Conservation (phyloP, 1,140 invertebrate species). For the Penaeus vannamei region DNA sequence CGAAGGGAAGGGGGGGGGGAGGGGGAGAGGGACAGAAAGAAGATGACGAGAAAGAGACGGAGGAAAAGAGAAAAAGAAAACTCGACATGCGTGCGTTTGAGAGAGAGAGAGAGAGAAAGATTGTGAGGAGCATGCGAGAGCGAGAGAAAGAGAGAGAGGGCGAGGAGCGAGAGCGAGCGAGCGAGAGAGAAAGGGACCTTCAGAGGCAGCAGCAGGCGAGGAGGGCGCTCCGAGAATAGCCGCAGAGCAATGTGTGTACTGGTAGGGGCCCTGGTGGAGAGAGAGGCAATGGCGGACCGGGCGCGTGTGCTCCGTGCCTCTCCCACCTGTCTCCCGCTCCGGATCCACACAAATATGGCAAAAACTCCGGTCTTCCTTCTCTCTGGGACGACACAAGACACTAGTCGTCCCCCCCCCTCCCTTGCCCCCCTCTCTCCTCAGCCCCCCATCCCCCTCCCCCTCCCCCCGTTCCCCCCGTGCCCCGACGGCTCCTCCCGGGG, state of each 20-base stretch:
- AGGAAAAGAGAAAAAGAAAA: conserved; percentile 18
- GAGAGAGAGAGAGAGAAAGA: neutral
- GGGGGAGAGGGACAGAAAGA: neutral
- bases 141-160: neutral
- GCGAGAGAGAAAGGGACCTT: neutral
- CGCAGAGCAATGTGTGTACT: neutral
- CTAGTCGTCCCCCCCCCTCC: neutral
- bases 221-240: conserved; percentile 27
- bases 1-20: neutral
- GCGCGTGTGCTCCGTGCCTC: neutral
- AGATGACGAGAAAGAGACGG: conserved; percentile 9
- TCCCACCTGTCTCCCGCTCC: conserved; percentile 25
- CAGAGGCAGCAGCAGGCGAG: neutral
- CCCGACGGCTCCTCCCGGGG: neutral
- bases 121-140: neutral
- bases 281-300: neutral
- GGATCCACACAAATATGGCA: conserved; percentile 44
- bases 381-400: conserved; percentile 44
- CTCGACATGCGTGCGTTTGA: conserved; percentile 3
- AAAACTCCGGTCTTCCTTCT: conserved; percentile 23
- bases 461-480: neutral
- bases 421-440: no score
- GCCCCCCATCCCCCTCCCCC: no score
- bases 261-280: neutral
- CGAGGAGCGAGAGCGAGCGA: neutral